Base-by-base conservation (phyloP, 2,888 invertebrate species). In the Drosophila koepferae region DNA sequence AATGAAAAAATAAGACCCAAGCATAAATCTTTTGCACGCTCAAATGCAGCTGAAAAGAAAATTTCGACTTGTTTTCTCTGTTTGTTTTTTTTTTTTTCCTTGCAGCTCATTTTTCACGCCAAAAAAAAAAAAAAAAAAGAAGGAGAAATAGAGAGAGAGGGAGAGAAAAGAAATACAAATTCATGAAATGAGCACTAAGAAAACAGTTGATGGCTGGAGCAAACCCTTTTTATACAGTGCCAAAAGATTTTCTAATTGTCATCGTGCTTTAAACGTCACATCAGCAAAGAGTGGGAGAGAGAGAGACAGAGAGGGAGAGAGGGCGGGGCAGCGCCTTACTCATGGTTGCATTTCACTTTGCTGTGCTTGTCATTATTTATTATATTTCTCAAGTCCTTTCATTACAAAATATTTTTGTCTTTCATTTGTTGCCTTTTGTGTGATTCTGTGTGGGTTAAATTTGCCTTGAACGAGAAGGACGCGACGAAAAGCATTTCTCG, bases 351-450 rank as follows among this genome's bases (percentile, higher is more conserved):
- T 69, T 68, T 77, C 71, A 77, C 74, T 65, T 69, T 69, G 66
- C 74, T 80, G 53, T 79, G 51, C 79, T 82, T 82, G 86, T 80
- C 86, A 86, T 86, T 86, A 86, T 86, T 86, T 86, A 86, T 86
- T 86, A 88, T 82, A 88, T 85, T 85, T 76, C 78, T 81, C 83
- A 72, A 86, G 86, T 88, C 88, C 86, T 88, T 88, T 86, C 82
- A 86, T 86, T 86, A 86, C 78, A 81, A 83, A 82, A 85, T 85
- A 85, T 87, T 85, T 85, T 72, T 73, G 77, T 78, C 84, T 80
- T 71, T 85, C 82, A 86, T 85, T 85, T 86, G 85, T 84, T 82
- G 80, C 69, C 80, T 72, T 80, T 75, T 79, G 62, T 68, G 62
- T 55, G 46, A 9, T 38, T 31, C 34, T 67, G 65, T 41, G 49